Evolutionary conservation across 2,888 invertebrate species (phyloP).

Genomic region (Agrotis ipsilon): DNA sequence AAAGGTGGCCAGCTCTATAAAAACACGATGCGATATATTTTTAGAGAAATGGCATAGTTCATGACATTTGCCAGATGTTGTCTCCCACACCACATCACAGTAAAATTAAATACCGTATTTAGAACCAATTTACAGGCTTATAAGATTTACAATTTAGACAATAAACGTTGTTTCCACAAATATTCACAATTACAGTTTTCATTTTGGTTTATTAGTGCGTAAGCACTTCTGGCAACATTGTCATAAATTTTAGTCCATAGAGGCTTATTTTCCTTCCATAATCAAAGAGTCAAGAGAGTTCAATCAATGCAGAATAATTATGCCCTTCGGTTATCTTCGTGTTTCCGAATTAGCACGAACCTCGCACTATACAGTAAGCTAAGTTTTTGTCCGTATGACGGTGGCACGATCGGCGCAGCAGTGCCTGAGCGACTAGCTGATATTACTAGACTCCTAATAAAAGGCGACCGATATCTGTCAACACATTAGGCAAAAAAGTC

Average conservation of each 20-base stretch:
- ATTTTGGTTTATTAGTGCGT: not conserved
- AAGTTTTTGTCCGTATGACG: too few species aligned
- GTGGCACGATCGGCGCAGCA: too few species aligned
- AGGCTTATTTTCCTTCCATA: not conserved
- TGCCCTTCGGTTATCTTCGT: not conserved
- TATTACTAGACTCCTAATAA: too few species aligned
- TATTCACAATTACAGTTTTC: constrained; percentile 25
- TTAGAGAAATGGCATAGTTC: not conserved
- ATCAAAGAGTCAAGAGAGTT: not conserved
- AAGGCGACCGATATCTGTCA: too few species aligned
- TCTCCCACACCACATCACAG: not conserved
- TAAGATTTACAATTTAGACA: too few species aligned
- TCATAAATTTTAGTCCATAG: not conserved
- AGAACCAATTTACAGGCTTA: too few species aligned
- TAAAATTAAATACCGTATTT: constrained; percentile 1
- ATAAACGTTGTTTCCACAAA: constrained; percentile 12
- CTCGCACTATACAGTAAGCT: too few species aligned
- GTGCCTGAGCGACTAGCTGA: too few species aligned
- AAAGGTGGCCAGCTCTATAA: not conserved
- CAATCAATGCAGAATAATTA: too few species aligned
- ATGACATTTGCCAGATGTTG: not conserved
- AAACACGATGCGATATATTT: too few species aligned
- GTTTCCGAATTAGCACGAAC: not conserved
- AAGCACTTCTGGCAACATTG: not conserved
- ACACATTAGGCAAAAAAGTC: too few species aligned